These are phyloP conservation scores for Marisa cornuarietis DNA, from an alignment of 1,140 invertebrate species.

Conservation along the genomic window DNA sequence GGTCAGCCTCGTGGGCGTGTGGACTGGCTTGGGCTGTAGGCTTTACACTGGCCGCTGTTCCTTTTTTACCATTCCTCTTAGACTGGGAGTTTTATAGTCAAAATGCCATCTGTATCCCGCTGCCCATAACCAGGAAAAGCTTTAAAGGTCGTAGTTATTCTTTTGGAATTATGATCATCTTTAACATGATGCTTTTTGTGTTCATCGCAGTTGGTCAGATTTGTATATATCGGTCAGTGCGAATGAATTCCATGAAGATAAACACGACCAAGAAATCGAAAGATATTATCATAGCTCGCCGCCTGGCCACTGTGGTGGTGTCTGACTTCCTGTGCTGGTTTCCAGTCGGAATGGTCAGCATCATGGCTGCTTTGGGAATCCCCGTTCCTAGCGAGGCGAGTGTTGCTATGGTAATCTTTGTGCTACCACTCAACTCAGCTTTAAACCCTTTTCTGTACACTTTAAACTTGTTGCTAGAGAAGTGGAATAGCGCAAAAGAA, in stretches of 20 bases:
- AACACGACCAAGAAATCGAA: constrained; percentile 4
- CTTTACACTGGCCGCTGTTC: constrained; percentile 24
- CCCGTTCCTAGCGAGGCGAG: constrained; percentile 36
- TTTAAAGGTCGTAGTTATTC: constrained; percentile 34
- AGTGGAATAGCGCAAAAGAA: constrained; percentile 4
- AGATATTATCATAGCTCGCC: constrained; percentile 32
- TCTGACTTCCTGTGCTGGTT: constrained; percentile 33
- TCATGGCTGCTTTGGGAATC: constrained; percentile 30
- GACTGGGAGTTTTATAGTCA: constrained; percentile 34
- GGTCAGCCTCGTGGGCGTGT: constrained; percentile 5
- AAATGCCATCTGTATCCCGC: constrained; percentile 33
- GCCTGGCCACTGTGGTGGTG: constrained; percentile 28
- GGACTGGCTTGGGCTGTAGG: constrained; percentile 25
- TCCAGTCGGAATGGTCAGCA: constrained; percentile 18
- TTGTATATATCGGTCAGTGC: constrained; percentile 30
- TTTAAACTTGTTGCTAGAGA: constrained; percentile 8
- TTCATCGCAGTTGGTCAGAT: constrained; percentile 36
- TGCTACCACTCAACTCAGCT: constrained; percentile 41
- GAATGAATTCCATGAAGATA: constrained; percentile 2
- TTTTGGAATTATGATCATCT: constrained; percentile 32
- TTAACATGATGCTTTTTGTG: constrained; percentile 36
- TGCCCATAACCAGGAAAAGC: constrained; percentile 33
- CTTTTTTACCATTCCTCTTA: constrained; percentile 5
- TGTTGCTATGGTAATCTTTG: constrained; percentile 37
- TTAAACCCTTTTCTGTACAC: constrained; percentile 37